These are phyloP conservation scores for Acanthacorydalis orientalis DNA, from an alignment of 2,888 invertebrate species.

Conservation along the genomic window DNA sequence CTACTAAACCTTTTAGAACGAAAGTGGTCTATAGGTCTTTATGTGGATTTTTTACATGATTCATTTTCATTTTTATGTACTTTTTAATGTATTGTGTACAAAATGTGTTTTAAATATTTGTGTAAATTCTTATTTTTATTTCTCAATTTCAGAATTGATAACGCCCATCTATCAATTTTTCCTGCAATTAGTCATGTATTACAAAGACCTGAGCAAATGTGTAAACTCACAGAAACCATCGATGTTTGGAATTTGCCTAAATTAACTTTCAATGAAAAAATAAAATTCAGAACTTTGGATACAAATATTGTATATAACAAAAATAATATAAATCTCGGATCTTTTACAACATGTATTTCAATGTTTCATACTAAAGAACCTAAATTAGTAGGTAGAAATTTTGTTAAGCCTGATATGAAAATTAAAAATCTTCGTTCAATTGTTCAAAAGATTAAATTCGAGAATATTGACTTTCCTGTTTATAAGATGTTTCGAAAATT, in stretches of 20 bases:
- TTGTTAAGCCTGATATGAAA: constrained; percentile 8
- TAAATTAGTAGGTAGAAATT: background rate
- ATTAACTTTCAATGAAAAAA: constrained; percentile 13
- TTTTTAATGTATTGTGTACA: too few species aligned
- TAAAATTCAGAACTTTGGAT: constrained; percentile 2
- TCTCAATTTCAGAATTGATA: constrained; percentile 18
- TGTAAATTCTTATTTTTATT: background rate
- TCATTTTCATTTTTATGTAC: too few species aligned
- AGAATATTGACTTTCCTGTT: constrained; percentile 45
- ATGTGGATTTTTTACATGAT: too few species aligned
- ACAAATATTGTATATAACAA: constrained; percentile 5
- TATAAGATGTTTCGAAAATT: constrained; percentile 44
- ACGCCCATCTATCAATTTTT: constrained; percentile 32
- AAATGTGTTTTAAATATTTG: too few species aligned
- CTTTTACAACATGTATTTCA: constrained; percentile 5
- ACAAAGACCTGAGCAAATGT: constrained; percentile 24
- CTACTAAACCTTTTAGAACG: too few species aligned
- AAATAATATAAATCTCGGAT: constrained; percentile 8
- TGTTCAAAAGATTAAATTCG: constrained; percentile 35
- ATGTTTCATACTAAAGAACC: constrained; percentile 2
- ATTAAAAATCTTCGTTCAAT: constrained; percentile 19
- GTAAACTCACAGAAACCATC: constrained; percentile 2
- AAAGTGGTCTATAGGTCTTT: too few species aligned
- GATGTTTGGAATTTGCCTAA: constrained; percentile 22
- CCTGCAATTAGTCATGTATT: constrained; percentile 47